phyloP scores from a whole-genome alignment of 2,888 invertebrate species.

The Oxystoma pomonae region DNA sequence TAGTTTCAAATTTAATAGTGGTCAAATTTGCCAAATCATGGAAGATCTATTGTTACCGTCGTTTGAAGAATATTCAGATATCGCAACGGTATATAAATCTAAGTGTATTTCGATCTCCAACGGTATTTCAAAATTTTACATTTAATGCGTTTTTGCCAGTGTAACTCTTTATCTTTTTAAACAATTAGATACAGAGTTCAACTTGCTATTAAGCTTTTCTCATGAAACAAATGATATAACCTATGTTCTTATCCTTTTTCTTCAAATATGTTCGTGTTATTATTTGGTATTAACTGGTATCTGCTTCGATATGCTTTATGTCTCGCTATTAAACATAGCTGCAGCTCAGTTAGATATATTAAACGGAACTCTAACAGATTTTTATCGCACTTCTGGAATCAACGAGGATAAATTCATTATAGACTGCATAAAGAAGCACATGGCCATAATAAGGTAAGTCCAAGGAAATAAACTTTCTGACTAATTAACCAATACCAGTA shows the following conservation, averaged over 20 bases:
- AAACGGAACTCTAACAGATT: background rate
- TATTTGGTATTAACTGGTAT: conserved; percentile 17
- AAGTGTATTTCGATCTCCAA: conserved; percentile 13
- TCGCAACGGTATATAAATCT: conserved; percentile 4
- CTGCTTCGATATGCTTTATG: conserved; percentile 13
- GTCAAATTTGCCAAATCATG: background rate
- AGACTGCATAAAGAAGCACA: background rate
- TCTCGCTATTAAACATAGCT: conserved; percentile 13
- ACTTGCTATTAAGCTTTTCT: conserved; percentile 13
- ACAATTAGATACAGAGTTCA: conserved; percentile 9
- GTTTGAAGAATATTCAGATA: conserved; percentile 10
- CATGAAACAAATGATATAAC: conserved; percentile 2
- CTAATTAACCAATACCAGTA: too few species aligned
- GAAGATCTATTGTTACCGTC: background rate
- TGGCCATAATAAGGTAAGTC: background rate
- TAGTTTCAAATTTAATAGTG: background rate
- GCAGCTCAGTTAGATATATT: conserved; percentile 16
- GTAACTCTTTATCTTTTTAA: conserved; percentile 12
- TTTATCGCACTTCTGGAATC: background rate
- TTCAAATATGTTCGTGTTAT: conserved; percentile 12
- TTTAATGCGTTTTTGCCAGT: conserved; percentile 9
- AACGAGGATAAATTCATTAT: background rate
- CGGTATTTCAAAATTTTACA: conserved; percentile 7
- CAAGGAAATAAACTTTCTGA: too few species aligned
- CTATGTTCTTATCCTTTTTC: background rate